These are phyloP conservation scores for Mnemiopsis leidyi DNA, from an alignment of 37 sponge, comb jelly and placozoan species.

Conservation along the genomic window DNA sequence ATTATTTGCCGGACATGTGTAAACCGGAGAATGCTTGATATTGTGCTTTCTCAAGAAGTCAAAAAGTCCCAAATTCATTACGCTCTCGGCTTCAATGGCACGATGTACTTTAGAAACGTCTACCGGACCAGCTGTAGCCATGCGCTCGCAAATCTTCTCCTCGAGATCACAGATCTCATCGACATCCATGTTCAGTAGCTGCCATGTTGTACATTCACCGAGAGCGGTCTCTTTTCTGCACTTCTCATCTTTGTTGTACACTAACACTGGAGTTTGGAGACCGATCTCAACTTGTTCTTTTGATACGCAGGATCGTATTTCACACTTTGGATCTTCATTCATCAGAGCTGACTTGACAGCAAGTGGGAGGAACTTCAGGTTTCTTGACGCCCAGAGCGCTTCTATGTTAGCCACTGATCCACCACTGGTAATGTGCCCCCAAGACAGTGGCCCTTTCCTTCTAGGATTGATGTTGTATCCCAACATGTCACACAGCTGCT, in stretches of 20 bases:
- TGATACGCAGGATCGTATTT: background rate
- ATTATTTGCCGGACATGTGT: background rate
- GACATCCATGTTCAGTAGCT: background rate
- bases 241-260: background rate
- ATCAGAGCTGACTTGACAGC: background rate
- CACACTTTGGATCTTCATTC: background rate
- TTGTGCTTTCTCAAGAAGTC: background rate
- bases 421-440: constrained; percentile 62
- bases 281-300: background rate
- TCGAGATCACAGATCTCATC: background rate
- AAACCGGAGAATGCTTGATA: background rate
- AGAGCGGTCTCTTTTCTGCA: background rate
- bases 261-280: background rate
- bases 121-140: background rate
- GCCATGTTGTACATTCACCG: background rate
- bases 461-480: constrained; percentile 42
- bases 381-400: constrained; percentile 56
- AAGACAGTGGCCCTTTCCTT: background rate
- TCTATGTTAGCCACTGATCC: constrained; percentile 62
- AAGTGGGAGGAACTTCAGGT: constrained; percentile 25
- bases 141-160: background rate
- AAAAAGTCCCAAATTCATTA: background rate
- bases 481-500: constrained; percentile 41
- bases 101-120: background rate
- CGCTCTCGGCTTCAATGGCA: background rate